These are phyloP conservation scores for Ranitomeya variabilis DNA, from an alignment of 2,113 vertebrate species.

Conservation along the genomic window DNA sequence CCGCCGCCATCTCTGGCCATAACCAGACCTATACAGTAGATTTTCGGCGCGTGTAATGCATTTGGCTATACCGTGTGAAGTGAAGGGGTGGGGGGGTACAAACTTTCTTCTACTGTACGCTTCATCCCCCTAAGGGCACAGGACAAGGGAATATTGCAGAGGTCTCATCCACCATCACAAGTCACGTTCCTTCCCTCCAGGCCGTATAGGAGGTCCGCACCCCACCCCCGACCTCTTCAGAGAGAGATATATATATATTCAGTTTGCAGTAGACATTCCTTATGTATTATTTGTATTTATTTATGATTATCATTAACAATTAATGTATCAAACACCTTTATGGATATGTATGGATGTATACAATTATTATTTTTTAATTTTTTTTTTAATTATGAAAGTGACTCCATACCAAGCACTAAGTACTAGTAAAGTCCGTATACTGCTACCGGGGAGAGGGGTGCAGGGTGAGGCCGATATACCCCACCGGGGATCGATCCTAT, in stretches of 20 bases:
- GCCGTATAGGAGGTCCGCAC: slow-evolving; percentile 85
- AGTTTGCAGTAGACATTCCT: slow-evolving; percentile 97
- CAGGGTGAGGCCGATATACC: slow-evolving; percentile 69
- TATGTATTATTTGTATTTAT: slow-evolving; percentile 97
- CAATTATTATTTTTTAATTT: slow-evolving; percentile 71
- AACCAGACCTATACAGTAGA: neutral
- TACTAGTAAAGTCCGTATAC: slow-evolving; percentile 70
- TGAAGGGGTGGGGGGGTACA: neutral
- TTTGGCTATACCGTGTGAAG: slow-evolving; percentile 11
- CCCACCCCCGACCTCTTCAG: slow-evolving; percentile 18
- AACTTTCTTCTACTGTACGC: slow-evolving; percentile 57
- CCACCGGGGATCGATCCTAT: slow-evolving; percentile 70
- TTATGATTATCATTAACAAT: slow-evolving; percentile 92
- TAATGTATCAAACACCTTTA: slow-evolving; percentile 82
- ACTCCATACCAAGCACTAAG: slow-evolving; percentile 86
- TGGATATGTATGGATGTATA: slow-evolving; percentile 84
- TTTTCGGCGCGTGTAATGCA: neutral
- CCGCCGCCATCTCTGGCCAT: neutral
- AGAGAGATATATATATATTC: slow-evolving; percentile 73
- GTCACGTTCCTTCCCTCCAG: slow-evolving; percentile 75
- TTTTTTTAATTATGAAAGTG: slow-evolving; percentile 86
- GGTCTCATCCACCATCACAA: slow-evolving; percentile 70
- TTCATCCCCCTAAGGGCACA: slow-evolving; percentile 62
- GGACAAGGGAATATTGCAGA: slow-evolving; percentile 57
- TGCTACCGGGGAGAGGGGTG: neutral